Percentiles rank a stretch among this genome's conserved stretches.
phyloP scores from a whole-genome alignment of 2,113 vertebrate genomes.

The Oceanites oceanicus region DNA sequence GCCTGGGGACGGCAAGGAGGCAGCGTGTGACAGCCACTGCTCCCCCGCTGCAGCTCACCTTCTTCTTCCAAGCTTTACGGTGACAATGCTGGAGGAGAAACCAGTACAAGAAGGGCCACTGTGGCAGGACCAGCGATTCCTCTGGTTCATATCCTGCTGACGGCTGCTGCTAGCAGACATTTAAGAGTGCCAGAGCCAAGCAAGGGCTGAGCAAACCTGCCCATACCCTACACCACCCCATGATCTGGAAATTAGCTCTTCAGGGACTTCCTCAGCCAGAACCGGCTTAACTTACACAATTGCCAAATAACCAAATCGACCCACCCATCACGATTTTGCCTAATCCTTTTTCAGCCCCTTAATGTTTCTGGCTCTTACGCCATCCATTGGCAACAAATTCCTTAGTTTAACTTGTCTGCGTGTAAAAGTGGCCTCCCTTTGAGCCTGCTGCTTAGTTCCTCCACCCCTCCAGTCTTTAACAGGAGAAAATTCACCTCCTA shows the following conservation, averaged over 20 bases:
- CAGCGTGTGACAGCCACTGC: neutral
- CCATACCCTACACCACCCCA: neutral
- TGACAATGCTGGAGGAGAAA: neutral
- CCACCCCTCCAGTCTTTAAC: neutral
- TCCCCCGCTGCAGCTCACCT: neutral
- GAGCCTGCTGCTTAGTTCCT: neutral
- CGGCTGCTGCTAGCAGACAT: neutral
- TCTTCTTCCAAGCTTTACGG: neutral
- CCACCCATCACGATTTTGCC: neutral
- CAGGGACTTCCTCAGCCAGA: neutral
- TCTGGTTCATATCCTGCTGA: neutral
- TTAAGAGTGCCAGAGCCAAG: neutral
- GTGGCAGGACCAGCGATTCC: fast-evolving
- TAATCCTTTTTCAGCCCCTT: neutral
- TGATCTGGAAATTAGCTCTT: neutral
- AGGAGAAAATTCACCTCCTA: neutral
- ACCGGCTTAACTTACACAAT: neutral
- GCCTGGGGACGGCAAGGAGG: neutral
- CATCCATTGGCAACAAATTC: neutral
- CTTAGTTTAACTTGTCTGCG: neutral
- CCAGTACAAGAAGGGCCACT: fast-evolving
- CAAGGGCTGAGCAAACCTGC: neutral
- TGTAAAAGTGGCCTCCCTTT: neutral
- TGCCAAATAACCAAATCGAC: neutral
- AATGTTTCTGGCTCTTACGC: neutral